phyloP scores from a whole-genome alignment of 1,140 invertebrate genomes.

The Zaprionus camerounensis region DNA sequence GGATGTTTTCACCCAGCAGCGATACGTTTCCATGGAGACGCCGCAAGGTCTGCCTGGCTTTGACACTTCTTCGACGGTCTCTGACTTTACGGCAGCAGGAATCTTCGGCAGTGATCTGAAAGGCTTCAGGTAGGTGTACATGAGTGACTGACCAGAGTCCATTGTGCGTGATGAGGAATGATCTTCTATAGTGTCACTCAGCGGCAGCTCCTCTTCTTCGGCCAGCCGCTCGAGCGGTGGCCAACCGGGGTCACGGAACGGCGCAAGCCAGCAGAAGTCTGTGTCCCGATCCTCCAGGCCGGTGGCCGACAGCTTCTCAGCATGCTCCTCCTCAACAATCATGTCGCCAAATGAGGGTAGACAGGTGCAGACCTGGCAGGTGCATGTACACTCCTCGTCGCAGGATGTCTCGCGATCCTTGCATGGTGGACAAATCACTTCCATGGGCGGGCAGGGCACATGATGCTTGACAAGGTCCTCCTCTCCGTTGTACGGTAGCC shows the following conservation, averaged over 20 bases:
- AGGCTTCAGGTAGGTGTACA: slow-evolving; percentile 55
- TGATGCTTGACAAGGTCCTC: slow-evolving; percentile 48
- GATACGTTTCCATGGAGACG: slow-evolving; percentile 43
- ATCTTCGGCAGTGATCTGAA: slow-evolving; percentile 20
- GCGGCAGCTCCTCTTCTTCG: slow-evolving; percentile 2
- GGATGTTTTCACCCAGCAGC: slow-evolving; percentile 47
- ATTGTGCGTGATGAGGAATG: background rate
- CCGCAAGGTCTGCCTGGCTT: slow-evolving; percentile 35
- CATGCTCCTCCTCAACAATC: slow-evolving; percentile 52
- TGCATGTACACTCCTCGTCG: slow-evolving; percentile 63
- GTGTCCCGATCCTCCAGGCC: slow-evolving; percentile 67
- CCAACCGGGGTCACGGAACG: slow-evolving; percentile 41
- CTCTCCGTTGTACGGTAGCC: slow-evolving; percentile 54
- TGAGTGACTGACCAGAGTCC: background rate
- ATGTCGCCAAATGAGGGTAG: background rate
- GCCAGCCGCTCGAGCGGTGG: background rate
- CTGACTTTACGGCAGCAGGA: background rate
- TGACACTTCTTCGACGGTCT: background rate
- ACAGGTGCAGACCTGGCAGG: slow-evolving; percentile 57
- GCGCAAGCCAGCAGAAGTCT: slow-evolving; percentile 63
- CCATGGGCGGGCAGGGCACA: slow-evolving; percentile 47
- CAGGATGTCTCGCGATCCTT: slow-evolving; percentile 22
- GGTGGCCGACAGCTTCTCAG: slow-evolving; percentile 32
- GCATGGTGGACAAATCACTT: slow-evolving; percentile 51
- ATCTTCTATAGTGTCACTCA: background rate